phyloP scores from a whole-genome alignment of 2,113 vertebrate genomes.

The Riparia riparia region DNA sequence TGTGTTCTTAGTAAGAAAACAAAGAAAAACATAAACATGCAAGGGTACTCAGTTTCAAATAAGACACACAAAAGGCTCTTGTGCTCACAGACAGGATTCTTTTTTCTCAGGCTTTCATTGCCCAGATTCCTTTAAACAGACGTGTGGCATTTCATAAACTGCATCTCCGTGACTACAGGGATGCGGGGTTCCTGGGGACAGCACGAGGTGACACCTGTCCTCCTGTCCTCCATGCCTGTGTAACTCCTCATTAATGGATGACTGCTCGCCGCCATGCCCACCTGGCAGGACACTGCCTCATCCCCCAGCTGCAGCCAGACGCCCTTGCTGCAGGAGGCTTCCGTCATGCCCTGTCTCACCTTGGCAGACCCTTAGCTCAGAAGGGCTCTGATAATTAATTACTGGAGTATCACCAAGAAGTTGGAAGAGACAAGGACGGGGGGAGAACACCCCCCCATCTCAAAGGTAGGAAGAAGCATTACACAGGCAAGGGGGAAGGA shows the following conservation, averaged over 20 bases:
- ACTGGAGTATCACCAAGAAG: not conserved
- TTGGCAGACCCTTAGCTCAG: not conserved
- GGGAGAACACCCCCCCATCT: not conserved
- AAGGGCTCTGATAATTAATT: not conserved
- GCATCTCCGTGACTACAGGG: not conserved
- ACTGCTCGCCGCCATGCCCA: too few relatives aligned
- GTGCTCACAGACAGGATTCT: not conserved
- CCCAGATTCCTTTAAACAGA: not conserved
- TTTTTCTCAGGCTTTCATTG: not conserved
- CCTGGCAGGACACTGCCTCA: not conserved
- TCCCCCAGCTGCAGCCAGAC: fast-evolving
- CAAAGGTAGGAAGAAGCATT: not conserved
- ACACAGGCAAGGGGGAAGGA: not conserved
- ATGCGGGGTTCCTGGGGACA: not conserved
- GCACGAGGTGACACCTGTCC: fast-evolving
- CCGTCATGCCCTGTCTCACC: fast-evolving
- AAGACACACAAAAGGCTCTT: not conserved
- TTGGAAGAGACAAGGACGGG: not conserved
- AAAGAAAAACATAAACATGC: not conserved
- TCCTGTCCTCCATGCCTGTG: not conserved
- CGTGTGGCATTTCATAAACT: not conserved
- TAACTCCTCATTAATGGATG: not conserved
- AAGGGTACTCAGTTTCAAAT: not conserved
- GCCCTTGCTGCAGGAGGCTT: not conserved
- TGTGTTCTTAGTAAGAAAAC: not conserved